Base-by-base conservation (phyloP, 2,113 vertebrate species). In the Poeciliopsis retropinna region DNA sequence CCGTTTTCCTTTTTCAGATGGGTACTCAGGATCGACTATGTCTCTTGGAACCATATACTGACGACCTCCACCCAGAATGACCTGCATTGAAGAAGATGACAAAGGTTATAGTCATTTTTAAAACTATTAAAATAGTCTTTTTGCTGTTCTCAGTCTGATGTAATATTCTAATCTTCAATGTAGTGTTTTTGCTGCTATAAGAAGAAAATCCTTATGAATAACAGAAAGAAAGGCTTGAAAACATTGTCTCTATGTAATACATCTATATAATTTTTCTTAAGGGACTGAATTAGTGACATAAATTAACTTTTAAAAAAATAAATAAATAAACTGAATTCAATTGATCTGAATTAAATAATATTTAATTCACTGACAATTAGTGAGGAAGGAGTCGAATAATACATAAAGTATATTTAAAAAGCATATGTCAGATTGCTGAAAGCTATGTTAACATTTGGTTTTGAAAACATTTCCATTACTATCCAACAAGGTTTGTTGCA, bases 41-140 rank as follows among this genome's bases (percentile, higher is more conserved):
- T 27, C 57, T 0, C 4, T 75, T 13, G 93, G 85, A 60, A 93
- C 83, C 95, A 95, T 96, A 75, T 96, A 96, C 27, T 41, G 34
- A 73, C 95, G 92, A 13, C 95, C 95, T 70, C 95, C 95, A 44
- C 95, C 95, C 14, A 96, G 93, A 81, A 95, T 94, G 22, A 96
- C 95, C 95, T 96, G 71, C 30, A 84, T 47, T 29, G 0, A 78
- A 39, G 80, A 5, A 83, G 28, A 73, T 47, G 10, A 19, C 2
- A 7, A 31, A 60, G 57, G 11, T 70, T 57, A 37, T 37, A 37
- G 34, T 37, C 10, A 37, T 37, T 37, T 34, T 37, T 37, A 37
- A 11, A 37, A 37, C 34, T 37, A 37, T 37, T 37, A 12, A 3
- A 37, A 37, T 12, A 11, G 14, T 19, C 5, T 47, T 47, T 47